Evolutionary conservation across 2,113 vertebrate genomes (phyloP), one percentile per base, ranked within the genome.

Genomic region (Megaptera novaeangliae): DNA sequence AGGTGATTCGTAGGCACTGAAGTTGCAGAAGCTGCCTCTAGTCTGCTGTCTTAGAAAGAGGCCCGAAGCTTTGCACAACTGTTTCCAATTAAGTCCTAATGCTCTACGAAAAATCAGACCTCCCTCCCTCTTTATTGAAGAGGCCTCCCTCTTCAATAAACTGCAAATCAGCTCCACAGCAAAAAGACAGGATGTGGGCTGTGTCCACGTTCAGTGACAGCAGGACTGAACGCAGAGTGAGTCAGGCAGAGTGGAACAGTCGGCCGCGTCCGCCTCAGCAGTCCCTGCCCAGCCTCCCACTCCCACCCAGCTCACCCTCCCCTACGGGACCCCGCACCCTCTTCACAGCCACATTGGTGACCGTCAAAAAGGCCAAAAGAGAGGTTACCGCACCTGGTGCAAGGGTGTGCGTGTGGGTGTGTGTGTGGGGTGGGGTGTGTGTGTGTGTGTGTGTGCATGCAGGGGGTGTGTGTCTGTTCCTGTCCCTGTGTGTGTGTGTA

Each of bases 131-230:
- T 17, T 52, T 17, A 52, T 52, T 0, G 5, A 52, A 52, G 52
- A 8, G 21, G 25, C 74, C 57, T 77, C 12, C 68, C 25, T 81
- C 78, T 20, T 55, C 64, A 36, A 41, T n/a, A 49, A 63, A 15
- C 21, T 23, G 12, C 63, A 83, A 80, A 41, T 15, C 4, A 59
- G 41, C 17, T 27, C 41, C 15, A 0, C 8, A 23, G 44, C 75
- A 78, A 27, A 49, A 41, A 83, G 36, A 21, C 75, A 68, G 15
- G 18, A 2, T 17, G 27, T 36, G 61, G 39, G 36, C 10, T 9
- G 14, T 8, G 14, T 9, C 12, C 12, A 12, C 0, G 4, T 1
- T 31, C 27, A 5, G 29, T 2, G 49, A 74, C 4, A 1, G 31
- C 6, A 64, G 87, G 81, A 31, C 5, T 57, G 88, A 86, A 61